Evolutionary conservation across 1,140 invertebrate genomes (phyloP), one percentile per base, ranked within the genome.

Genomic region (Leptoteleia sp.): DNA sequence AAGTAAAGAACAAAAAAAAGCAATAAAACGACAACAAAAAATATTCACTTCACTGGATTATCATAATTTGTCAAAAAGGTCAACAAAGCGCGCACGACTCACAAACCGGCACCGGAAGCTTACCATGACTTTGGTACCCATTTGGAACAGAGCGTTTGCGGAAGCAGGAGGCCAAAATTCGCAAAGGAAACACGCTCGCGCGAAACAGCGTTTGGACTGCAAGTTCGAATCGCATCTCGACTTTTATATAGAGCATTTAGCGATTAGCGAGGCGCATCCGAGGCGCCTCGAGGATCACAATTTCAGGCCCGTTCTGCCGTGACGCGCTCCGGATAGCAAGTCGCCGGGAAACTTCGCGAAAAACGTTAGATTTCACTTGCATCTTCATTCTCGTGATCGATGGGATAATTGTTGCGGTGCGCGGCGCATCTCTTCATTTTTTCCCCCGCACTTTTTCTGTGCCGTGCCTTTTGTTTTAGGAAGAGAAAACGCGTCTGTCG

Each of bases 191-290:
- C n/a, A n/a, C n/a, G n/a, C n/a, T n/a, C n/a, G n/a, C n/a, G n/a
- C n/a, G n/a, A n/a, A n/a, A n/a, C n/a, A n/a, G n/a, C n/a, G n/a
- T n/a, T n/a, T n/a, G n/a, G n/a, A n/a, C n/a, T n/a, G n/a, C 12
- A 61, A 25, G 19, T 0, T 22, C 27, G 43, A 65, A 37, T 50
- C 40, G 37, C 22, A 33, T 8, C n/a, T 43, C 27, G 16, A 59
- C 35, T 52, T 78, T 78, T 78, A 78, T 78, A 78, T 78, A 72
- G 38, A 52, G 45, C 47, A 35, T 47, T 72, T 71, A 72, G 72
- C 55, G 55, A 68, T 78, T 78, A 72, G 68, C 76, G 43, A 78
- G 43, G 67, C 68, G 76, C 31, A 29, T 67, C 76, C 61, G 50
- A 61, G 22, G 40, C 31, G 45, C 67, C 57, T 59, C 38, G 37